Evolutionary conservation across 2,888 invertebrate genomes (phyloP), one percentile per base, ranked within the genome.

Genomic region (Agriopis marginaria): DNA sequence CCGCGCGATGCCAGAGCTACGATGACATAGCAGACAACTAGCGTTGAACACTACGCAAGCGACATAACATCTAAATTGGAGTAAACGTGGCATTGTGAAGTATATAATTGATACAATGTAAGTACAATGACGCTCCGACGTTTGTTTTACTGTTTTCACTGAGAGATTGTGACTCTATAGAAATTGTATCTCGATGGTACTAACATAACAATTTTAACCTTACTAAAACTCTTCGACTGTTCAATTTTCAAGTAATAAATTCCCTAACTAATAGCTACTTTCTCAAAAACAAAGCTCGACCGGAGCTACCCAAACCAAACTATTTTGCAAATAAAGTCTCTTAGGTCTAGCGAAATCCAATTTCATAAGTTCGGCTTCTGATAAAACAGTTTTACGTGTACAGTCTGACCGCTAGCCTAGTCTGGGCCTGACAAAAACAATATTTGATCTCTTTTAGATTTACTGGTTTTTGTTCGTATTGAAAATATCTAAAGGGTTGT

Each of bases 341-440:
- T 42, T 63, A 68, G 63, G 62, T 62, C 63, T 49, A 53, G 32
- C 63, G 12, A 45, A 68, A 68, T 63, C 59, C 63, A 68, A 68
- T 68, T 68, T 68, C 63, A 68, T 68, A 63, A 68, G 63, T 68
- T 68, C 56, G 63, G 54, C 42, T 17, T 40, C 53, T 54, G 68
- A 59, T 63, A 53, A 51, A 68, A 59, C 59, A 53, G 51, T 68
- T 63, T 63, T 42, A 56, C 14, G 45, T 45, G 14, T 62, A 68
- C 63, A 58, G 50, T 58, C 49, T 17, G 14, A 50, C 62, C 23
- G 10, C 40, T 50, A 49, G 11, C 7, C 54, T 39, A 7, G 49
- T 8, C 8, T 54, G 23, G 9, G 39, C n/a, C 2, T 44, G n/a
- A 49, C n/a, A 39, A 39, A 59, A 59, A 32, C 44, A 45, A 51